Conservation (phyloP, 2,888 invertebrate genomes). For the Trissoscelio sp. region DNA sequence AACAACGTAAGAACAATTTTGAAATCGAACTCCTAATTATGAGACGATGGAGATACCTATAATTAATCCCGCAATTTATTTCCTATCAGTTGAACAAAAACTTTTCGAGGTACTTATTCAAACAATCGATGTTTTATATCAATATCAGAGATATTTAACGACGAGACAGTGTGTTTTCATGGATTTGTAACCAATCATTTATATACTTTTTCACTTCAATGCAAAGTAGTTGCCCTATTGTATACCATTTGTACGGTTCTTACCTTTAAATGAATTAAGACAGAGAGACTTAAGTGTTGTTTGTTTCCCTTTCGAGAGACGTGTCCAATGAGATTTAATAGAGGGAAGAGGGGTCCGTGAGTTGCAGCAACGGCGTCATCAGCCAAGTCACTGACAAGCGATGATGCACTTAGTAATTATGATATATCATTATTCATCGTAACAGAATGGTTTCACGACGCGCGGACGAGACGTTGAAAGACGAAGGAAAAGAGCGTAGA, state of each 20-base stretch:
- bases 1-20: constrained; percentile 41
- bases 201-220: constrained; percentile 52
- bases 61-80: constrained; percentile 30
- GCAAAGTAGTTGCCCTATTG: constrained; percentile 58
- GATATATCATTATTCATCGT: constrained; percentile 58
- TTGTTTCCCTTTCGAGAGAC: constrained; percentile 45
- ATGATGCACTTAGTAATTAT: constrained; percentile 66
- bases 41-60: constrained; percentile 19
- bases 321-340: constrained; percentile 16
- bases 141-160: constrained; percentile 28
- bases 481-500: constrained; percentile 29
- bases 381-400: constrained; percentile 55
- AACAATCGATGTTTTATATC: constrained; percentile 35
- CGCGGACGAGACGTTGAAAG: constrained; percentile 23
- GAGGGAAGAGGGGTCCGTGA: constrained; percentile 22
- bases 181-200: constrained; percentile 50
- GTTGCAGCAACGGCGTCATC: constrained; percentile 64
- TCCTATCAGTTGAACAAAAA: constrained; percentile 46
- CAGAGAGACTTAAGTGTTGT: constrained; percentile 30
- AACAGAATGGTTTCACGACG: constrained; percentile 49
- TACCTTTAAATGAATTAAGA: constrained; percentile 47
- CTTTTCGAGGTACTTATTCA: constrained; percentile 35
- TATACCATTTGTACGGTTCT: constrained; percentile 62
- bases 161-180: constrained; percentile 21
- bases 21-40: constrained; percentile 50